Evolutionary conservation across 2,797 vertebrate genomes (phyloP).

Genomic region (Clamator glandarius): DNA sequence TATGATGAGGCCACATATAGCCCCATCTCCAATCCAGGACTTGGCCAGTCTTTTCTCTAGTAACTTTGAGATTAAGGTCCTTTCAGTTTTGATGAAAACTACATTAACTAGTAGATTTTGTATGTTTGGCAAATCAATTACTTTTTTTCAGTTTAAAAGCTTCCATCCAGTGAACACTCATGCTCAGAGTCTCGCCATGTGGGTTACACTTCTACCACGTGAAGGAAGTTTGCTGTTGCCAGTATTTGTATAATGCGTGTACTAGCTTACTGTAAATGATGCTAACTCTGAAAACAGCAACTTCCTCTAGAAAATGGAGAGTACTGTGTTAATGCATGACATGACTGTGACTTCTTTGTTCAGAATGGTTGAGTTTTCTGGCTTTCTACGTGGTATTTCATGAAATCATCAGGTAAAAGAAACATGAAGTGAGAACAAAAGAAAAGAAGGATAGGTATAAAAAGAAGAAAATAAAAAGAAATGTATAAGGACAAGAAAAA

Average conservation of each 20-base stretch:
- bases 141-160: background rate
- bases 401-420: background rate
- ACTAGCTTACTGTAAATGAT: background rate
- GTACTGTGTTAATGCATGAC: background rate
- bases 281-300: background rate
- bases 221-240: background rate
- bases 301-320: background rate
- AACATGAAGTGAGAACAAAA: background rate
- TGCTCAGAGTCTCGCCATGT: background rate
- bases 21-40: background rate
- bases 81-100: background rate
- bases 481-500: background rate
- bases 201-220: background rate
- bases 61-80: background rate
- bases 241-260: background rate
- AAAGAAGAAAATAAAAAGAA: too few species aligned
- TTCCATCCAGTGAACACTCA: background rate
- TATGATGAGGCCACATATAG: background rate
- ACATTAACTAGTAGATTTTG: background rate
- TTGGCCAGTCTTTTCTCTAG: background rate
- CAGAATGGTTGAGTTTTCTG: background rate
- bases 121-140: background rate
- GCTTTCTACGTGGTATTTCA: background rate
- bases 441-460: background rate
- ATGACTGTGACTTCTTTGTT: background rate